Evolutionary conservation across 2,113 vertebrate species (phyloP), one percentile per base, ranked within the genome.

Genomic region (Podarcis muralis): DNA sequence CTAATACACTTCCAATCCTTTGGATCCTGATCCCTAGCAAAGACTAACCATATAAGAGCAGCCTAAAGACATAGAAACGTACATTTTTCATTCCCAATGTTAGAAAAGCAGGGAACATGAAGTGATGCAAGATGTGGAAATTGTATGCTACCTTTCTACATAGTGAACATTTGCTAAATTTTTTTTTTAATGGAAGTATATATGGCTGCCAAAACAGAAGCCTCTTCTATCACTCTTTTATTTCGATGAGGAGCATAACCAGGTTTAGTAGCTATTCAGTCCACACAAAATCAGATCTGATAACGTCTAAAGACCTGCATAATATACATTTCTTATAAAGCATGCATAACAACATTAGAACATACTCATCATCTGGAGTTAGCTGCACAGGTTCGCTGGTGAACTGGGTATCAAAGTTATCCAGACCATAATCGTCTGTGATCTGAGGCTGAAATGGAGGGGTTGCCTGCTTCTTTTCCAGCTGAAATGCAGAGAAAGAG

Each of bases 381-480:
- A 99, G 98, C 97, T 99, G 99, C 96, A 99, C 99, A 0, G 99
- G 99, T 95, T 99, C 99, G 88, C 99, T 99, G 95, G 99, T 99
- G 96, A 99, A 99, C 97, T 99, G 99, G 0, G 98, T 98, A 96
- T 99, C 99, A 8, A 99, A 99, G 97, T 99, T 99, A 83, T 99
- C 99, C 95, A 99, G 90, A 30, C 99, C 99, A 0, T 98, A 99
- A 94, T 99, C 98, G 0, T 99, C 99, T 0, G 98, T 98, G 95
- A 98, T 98, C 96, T 99, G 99, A 40, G 99, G 99, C 96, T 98
- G 98, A 95, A 99, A 99, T 0, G 99, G 99, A 0, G 99, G 98
- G 0, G 96, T 97, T 16, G 97, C 94, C 95, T 99, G 98, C 95
- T 99, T 99, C 97, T 99, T 99, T 92, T 99, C 99, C 97, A 99